Evolutionary conservation across 2,113 vertebrate genomes (phyloP).

Genomic region (Mormyrus iriodes): DNA sequence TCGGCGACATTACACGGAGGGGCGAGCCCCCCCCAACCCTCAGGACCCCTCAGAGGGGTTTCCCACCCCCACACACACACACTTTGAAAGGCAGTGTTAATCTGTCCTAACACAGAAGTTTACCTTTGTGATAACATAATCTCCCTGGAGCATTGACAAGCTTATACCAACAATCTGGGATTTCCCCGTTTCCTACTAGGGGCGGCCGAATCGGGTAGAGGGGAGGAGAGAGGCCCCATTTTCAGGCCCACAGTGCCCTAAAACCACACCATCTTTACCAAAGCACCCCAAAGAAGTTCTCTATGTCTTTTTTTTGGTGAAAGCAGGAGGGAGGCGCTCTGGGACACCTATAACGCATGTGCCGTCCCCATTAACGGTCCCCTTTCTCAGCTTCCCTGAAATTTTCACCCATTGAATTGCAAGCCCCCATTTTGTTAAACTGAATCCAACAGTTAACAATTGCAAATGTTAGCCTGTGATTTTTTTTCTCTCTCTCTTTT

Average conservation of each 20-base stretch:
- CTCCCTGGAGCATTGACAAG: slow-evolving; percentile 81
- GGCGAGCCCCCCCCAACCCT: slow-evolving; percentile 54
- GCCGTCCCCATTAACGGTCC: not conserved
- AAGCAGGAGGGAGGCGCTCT: not conserved
- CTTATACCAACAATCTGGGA: slow-evolving; percentile 80
- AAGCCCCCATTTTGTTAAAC: slow-evolving; percentile 81
- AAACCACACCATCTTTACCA: not conserved
- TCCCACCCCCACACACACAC: slow-evolving; percentile 44
- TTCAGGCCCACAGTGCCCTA: slow-evolving; percentile 11
- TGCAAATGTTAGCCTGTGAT: slow-evolving; percentile 91
- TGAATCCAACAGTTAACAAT: slow-evolving; percentile 91
- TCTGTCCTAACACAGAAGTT: slow-evolving; percentile 73
- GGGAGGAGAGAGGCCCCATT: slow-evolving; percentile 60
- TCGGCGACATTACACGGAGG: slow-evolving; percentile 65
- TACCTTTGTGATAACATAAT: slow-evolving; percentile 88
- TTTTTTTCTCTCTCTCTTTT: slow-evolving; percentile 52
- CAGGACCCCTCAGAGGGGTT: slow-evolving; percentile 31
- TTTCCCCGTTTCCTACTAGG: slow-evolving; percentile 75
- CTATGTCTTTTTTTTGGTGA: slow-evolving; percentile 21
- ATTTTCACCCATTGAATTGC: slow-evolving; percentile 58
- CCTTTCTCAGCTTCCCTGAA: slow-evolving; percentile 9
- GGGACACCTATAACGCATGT: not conserved
- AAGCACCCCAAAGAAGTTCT: not conserved
- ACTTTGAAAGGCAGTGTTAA: slow-evolving; percentile 71
- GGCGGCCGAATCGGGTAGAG: slow-evolving; percentile 74